phyloP scores from a whole-genome alignment of 23 tunicate species.

The Trididemnum clinides region DNA sequence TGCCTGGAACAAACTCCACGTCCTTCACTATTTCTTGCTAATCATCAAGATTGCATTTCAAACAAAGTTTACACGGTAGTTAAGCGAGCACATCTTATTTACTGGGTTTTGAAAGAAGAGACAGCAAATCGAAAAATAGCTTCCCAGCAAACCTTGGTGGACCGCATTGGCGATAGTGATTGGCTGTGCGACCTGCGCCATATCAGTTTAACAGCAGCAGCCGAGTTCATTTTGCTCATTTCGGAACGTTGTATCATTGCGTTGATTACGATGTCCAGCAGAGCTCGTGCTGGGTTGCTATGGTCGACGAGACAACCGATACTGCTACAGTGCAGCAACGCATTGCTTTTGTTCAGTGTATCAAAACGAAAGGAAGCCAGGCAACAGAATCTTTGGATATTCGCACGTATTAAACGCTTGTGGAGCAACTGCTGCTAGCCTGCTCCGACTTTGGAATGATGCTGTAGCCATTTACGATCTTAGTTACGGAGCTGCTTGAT shows the following conservation, averaged over 20 bases:
- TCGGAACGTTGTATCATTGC: background rate
- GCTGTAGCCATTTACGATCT: background rate
- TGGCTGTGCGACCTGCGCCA: background rate
- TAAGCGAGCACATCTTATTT: background rate
- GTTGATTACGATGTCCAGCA: background rate
- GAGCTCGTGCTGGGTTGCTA: background rate
- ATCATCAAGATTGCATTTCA: background rate
- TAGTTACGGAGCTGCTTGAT: background rate
- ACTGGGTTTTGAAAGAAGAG: no score
- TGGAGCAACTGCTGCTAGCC: no score
- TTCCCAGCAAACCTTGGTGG: background rate
- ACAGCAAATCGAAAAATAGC: background rate
- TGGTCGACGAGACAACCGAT: background rate
- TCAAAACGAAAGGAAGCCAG: background rate
- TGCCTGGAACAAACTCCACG: background rate
- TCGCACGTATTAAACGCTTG: background rate
- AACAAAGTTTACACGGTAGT: background rate
- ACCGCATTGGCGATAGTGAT: no score
- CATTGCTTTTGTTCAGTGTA: background rate
- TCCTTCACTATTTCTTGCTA: conserved; percentile 1
- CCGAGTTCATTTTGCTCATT: background rate
- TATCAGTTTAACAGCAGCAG: background rate
- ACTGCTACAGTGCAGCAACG: background rate
- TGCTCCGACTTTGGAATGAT: no score
- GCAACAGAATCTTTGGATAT: background rate